Percentiles rank a stretch among this genome's conserved stretches.
These are phyloP conservation scores for Trochalopteron elliotii DNA, from an alignment of 2,113 vertebrate species.

Conservation along the genomic window DNA sequence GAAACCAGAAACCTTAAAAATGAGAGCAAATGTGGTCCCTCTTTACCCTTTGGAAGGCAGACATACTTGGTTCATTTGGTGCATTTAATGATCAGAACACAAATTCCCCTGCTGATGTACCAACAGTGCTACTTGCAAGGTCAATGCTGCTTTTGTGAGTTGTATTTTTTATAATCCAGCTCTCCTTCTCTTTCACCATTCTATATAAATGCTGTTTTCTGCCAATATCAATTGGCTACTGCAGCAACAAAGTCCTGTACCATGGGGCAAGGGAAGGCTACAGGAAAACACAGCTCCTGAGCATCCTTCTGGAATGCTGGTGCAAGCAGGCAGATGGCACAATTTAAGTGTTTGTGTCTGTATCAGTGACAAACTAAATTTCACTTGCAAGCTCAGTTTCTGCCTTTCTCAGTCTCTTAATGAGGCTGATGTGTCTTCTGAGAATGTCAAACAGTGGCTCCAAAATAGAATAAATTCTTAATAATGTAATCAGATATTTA, in stretches of 20 bases:
- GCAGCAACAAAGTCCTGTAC: background rate
- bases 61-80: background rate
- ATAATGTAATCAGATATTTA: background rate
- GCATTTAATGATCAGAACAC: background rate
- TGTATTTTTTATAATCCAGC: background rate
- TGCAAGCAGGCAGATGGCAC: background rate
- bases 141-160: background rate
- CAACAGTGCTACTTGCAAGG: background rate
- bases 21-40: background rate
- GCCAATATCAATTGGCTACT: background rate
- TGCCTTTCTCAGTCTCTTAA: background rate
- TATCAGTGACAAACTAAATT: background rate
- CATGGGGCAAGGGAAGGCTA: background rate
- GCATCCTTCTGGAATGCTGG: background rate
- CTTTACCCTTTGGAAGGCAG: background rate
- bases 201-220: background rate
- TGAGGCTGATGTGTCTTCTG: background rate
- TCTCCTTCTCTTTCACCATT: background rate
- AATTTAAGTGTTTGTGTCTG: background rate
- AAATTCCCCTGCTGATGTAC: background rate
- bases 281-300: background rate
- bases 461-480: slow-evolving; percentile 18
- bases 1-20: background rate
- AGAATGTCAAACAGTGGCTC: background rate
- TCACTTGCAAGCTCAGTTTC: background rate